phyloP scores from a whole-genome alignment of 2,797 vertebrate species.

The Gymnodraco acuticeps region DNA sequence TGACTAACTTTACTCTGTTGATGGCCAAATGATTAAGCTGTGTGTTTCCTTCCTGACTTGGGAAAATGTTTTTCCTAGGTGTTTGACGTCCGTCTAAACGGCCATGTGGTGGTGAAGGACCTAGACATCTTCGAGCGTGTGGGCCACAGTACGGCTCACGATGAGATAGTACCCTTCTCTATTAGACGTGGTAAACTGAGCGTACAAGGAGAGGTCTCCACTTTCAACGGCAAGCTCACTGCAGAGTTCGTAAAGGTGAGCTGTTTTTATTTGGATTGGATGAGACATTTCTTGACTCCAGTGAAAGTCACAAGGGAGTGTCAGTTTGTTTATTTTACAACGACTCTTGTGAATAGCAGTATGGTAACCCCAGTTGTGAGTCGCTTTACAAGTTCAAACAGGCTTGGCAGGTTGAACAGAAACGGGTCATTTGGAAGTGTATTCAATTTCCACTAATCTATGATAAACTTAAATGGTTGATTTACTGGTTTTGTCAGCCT shows the following conservation, averaged over 20 bases:
- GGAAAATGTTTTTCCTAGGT: constrained; percentile 79
- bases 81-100: constrained; percentile 96
- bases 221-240: constrained; percentile 95
- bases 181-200: constrained; percentile 96
- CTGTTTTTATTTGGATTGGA: not conserved
- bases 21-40: not conserved
- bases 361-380: too few relatives aligned
- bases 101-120: constrained; percentile 96
- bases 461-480: too few relatives aligned
- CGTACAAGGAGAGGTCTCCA: constrained; percentile 96
- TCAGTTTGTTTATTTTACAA: not conserved
- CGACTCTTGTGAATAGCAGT: not conserved
- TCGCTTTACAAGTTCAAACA: not conserved
- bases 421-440: not conserved
- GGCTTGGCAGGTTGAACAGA: not conserved
- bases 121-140: constrained; percentile 98
- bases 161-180: constrained; percentile 95
- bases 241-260: constrained; percentile 99
- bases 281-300: not conserved
- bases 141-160: constrained; percentile 97
- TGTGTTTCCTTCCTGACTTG: constrained; percentile 3
- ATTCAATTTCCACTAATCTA: too few relatives aligned
- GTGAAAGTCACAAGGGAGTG: too few relatives aligned
- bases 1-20: not conserved
- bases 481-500: too few relatives aligned